A percentile compares a stretch with the other conserved stretches of the same genome.
phyloP scores from a whole-genome alignment of 2,113 vertebrate genomes.

The Mormyrus iriodes region DNA sequence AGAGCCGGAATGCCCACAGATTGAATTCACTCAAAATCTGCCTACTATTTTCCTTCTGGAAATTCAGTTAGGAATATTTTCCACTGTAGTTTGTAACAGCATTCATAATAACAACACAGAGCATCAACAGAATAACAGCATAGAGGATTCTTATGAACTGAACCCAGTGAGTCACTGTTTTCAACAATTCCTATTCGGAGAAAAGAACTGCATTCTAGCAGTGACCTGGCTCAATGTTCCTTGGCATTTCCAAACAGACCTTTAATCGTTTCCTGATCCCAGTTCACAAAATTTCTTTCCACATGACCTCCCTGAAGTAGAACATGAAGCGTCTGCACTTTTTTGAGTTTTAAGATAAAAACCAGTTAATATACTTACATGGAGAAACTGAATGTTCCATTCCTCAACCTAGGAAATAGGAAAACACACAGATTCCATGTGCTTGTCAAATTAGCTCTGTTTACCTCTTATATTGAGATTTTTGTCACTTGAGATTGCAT shows the following conservation, averaged over 20 bases:
- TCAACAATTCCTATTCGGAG: not conserved
- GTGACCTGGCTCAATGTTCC: not conserved
- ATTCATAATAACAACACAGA: not conserved
- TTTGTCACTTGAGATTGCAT: not conserved
- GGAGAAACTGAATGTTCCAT: not conserved
- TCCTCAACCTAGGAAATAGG: not conserved
- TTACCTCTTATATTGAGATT: not conserved
- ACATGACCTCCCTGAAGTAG: not conserved
- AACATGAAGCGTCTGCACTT: not conserved
- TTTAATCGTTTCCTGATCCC: not conserved
- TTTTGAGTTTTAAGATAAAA: not conserved
- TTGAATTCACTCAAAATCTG: not conserved
- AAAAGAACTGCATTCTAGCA: not conserved
- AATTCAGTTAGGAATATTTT: constrained; percentile 16
- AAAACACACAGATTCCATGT: not conserved
- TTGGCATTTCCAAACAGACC: not conserved
- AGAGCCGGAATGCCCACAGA: not conserved
- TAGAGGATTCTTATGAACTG: not conserved
- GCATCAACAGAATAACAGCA: not conserved
- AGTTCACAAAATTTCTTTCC: not conserved
- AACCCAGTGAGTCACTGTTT: not conserved
- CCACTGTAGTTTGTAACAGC: not conserved
- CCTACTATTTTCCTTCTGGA: not conserved
- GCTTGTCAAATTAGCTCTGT: not conserved
- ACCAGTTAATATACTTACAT: not conserved